Evolutionary conservation across 1,140 invertebrate genomes (phyloP), one percentile per base, ranked within the genome.

Genomic region (Trissolcus basalis): DNA sequence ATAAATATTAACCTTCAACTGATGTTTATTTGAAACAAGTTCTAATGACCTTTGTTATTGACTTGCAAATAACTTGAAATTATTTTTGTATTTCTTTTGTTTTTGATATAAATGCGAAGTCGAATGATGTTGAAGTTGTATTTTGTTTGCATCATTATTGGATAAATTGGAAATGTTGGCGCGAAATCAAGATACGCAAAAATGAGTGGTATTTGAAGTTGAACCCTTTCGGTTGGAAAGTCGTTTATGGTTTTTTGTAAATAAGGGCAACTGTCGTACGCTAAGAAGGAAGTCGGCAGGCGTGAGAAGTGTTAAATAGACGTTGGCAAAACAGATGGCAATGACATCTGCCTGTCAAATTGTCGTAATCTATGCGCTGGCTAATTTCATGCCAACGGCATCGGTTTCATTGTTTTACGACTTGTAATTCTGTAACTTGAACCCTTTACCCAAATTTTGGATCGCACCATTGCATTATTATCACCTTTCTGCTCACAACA

Each of bases 261-360:
- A 74, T 61, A 56, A 74, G 58, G 61, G 51, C 70, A 74, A 74
- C 70, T 67, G 70, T 56, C 70, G 63, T 51, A 39, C 44, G 50
- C 70, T 74, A 74, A 74, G 70, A 74, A 74, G 70, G 70, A 74
- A 74, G 70, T 73, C 61, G 45, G 36, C 68, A 45, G 55, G 55
- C 70, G 70, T 65, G 70, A 65, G 70, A 73, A 65, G 70, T 65
- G 69, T 59, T 72, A 72, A 72, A 72, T 48, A 60, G 69, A 64
- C 45, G 32, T 39, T 41, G 7, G 15, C 51, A 35, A 65, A 72
- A 72, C 69, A 72, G 60, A 65, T 65, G 69, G 54, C 55, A 72
- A 43, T 72, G 69, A 72, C 69, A 72, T 72, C 60, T 64, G 69
- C 55, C 55, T 65, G 59, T 64, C 69, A 72, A 72, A 11, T 39